These are phyloP conservation scores for Prunella strophiata DNA, from an alignment of 2,797 vertebrate species.

Conservation along the genomic window DNA sequence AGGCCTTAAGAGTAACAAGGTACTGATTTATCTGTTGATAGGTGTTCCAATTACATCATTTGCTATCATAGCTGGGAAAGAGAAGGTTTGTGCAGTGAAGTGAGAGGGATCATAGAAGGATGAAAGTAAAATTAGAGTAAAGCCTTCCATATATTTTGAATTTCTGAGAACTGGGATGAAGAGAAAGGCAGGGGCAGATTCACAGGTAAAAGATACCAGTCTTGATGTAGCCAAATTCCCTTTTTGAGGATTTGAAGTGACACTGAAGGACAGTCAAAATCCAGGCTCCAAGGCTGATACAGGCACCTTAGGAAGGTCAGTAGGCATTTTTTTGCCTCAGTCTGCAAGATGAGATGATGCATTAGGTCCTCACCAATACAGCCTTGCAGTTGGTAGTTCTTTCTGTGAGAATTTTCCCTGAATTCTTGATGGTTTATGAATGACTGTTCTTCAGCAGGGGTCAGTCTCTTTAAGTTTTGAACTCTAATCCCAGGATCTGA, in stretches of 20 bases:
- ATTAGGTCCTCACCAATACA: background rate
- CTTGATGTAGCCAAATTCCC: background rate
- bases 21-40: constrained; percentile 2
- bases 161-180: background rate
- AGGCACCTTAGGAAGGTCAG: background rate
- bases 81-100: background rate
- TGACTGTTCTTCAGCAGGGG: background rate
- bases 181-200: background rate
- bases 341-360: background rate
- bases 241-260: background rate
- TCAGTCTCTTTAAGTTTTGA: background rate
- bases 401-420: background rate
- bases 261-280: background rate
- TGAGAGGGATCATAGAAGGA: background rate
- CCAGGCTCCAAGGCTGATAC: background rate
- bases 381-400: background rate
- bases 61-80: background rate
- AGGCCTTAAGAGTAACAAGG: background rate
- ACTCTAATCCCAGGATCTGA: background rate
- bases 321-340: background rate
- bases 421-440: background rate
- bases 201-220: background rate
- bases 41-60: background rate
- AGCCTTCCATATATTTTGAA: background rate
- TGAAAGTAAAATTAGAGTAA: background rate